Percentiles rank a stretch among this genome's conserved stretches.
Conservation (phyloP, 2,797 vertebrate genomes). For the Scarus forsteni region DNA sequence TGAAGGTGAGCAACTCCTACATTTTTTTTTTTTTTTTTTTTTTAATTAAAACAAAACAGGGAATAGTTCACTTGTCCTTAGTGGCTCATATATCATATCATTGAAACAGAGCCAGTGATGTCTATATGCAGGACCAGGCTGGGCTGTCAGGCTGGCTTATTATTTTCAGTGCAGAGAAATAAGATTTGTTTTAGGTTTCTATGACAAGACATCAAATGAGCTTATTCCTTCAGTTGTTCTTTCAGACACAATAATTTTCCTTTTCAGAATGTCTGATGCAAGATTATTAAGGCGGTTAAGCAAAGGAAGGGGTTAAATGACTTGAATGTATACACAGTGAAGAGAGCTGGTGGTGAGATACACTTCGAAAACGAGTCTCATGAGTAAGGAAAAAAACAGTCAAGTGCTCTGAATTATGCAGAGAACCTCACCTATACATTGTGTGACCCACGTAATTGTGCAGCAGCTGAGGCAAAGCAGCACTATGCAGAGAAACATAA, state of each 20-base stretch:
- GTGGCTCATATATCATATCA: no score
- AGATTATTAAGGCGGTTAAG: not conserved
- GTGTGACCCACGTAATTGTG: conserved; percentile 43
- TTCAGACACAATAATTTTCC: not conserved
- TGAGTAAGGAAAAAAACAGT: conserved; percentile 18
- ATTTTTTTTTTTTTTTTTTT: no score
- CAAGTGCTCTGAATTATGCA: conserved; percentile 56
- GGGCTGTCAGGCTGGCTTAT: not conserved
- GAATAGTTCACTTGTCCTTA: no score
- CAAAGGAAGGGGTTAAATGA: conserved; percentile 47
- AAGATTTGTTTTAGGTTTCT: not conserved
- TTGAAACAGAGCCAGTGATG: no score
- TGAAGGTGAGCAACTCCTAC: no score
- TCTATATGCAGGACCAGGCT: no score
- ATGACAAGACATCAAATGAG: not conserved
- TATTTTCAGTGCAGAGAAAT: not conserved
- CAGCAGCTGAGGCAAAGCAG: conserved; percentile 21
- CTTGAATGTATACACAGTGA: conserved; percentile 29
- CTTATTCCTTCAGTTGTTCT: not conserved
- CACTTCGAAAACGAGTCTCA: conserved; percentile 6
- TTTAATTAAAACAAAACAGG: no score
- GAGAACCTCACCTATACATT: conserved; percentile 42
- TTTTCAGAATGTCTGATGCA: not conserved
- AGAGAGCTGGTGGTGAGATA: conserved; percentile 36
- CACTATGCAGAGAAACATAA: conserved; percentile 47